Base-by-base conservation (phyloP, 2,888 invertebrate genomes). In the Melitaea athalia region DNA sequence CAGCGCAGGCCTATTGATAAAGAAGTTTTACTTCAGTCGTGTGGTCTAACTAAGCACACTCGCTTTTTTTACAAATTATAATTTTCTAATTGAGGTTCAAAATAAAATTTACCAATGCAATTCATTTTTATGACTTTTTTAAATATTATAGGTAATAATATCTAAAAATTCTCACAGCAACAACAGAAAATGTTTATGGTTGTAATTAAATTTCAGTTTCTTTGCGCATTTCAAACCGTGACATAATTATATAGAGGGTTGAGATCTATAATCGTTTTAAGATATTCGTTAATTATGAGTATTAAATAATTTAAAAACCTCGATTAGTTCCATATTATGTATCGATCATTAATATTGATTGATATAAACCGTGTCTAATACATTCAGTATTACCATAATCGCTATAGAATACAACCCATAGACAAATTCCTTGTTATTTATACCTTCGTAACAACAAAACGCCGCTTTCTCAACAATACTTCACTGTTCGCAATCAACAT, bases 241-340 rank as follows among this genome's bases (percentile, higher is more conserved):
- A 65, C 52, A 45, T 53, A 59, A 53, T 60, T 53, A 53, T 12
- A 45, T 0, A 31, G 43, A 60, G 38, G 59, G 43, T 38, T 60
- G 57, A 15, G 15, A 65, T 65, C 52, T 60, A 45, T 65, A 64
- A 66, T 63, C 64, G 59, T 72, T 73, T 61, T 52, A 63, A 74
- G 72, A 71, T 64, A 64, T 74, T 76, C 61, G 66, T 79, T 84
- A 85, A 83, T 85, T 86, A 87, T 86, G 84, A 84, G 84, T 83
- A 88, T 88, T 87, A 85, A 86, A 82, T 38, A 88, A 85, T 85
- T 85, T 85, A 87, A 85, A 83, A 81, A 78, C 78, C 81, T 82
- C 88, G 86, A 90, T 90, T 89, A 86, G 90, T 89, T 91, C 89
- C 87, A 85, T 88, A 90, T 91, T 88, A 85, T 79, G 75, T 82